Conservation (phyloP, 1,140 invertebrate species). For the Helicoverpa zea region DNA sequence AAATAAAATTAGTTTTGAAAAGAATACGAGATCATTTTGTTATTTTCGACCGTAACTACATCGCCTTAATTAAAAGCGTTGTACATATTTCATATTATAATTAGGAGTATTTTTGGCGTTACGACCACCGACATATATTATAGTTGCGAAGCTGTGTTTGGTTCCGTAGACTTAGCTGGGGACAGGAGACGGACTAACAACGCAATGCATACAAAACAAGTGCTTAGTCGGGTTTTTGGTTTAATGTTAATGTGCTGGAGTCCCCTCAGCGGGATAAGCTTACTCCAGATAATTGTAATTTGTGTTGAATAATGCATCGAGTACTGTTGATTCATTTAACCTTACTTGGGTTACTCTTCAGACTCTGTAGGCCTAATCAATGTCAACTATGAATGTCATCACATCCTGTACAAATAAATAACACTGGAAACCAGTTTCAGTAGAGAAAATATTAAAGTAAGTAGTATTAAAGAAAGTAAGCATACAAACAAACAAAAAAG, state of each 20-base stretch:
- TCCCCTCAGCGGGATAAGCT: slow-evolving; percentile 1
- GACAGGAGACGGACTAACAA: slow-evolving; percentile 28
- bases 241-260: slow-evolving; percentile 22
- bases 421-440: too few relatives aligned
- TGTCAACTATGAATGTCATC: too few relatives aligned
- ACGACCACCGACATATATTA: neutral
- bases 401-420: too few relatives aligned
- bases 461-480: too few relatives aligned
- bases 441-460: too few relatives aligned
- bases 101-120: slow-evolving; percentile 9
- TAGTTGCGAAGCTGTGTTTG: slow-evolving; percentile 9
- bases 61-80: slow-evolving; percentile 18
- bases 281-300: slow-evolving; percentile 21
- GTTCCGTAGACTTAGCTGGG: slow-evolving; percentile 10
- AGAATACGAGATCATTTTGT: neutral
- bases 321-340: too few relatives aligned
- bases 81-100: slow-evolving; percentile 3
- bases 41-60: slow-evolving; percentile 7
- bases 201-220: slow-evolving; percentile 44
- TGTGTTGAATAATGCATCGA: neutral
- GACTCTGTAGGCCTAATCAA: too few relatives aligned
- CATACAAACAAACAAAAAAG: too few relatives aligned
- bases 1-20: slow-evolving; percentile 17
- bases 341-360: too few relatives aligned
- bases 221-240: slow-evolving; percentile 16